Conservation (phyloP, 2,888 invertebrate species). For the Hololepta plana region DNA sequence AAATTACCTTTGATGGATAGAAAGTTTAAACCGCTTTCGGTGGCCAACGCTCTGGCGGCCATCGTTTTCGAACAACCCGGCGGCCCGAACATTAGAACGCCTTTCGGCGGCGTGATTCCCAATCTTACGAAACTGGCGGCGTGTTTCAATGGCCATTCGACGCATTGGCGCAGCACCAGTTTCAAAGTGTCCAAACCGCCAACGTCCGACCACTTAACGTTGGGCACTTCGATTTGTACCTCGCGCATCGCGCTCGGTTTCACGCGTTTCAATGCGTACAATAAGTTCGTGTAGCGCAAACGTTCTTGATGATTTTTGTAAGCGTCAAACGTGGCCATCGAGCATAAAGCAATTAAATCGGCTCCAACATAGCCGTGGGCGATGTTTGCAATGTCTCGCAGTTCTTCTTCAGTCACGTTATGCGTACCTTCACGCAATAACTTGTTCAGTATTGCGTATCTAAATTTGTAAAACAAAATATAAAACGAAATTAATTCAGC, state of each 20-base stretch:
- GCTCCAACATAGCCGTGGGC: slow-evolving; percentile 87
- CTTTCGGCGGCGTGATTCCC: slow-evolving; percentile 73
- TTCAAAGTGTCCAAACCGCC: slow-evolving; percentile 83
- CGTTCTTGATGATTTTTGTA: slow-evolving; percentile 24
- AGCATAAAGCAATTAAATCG: slow-evolving; percentile 62
- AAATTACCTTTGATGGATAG: slow-evolving; percentile 67
- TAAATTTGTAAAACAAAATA: slow-evolving; percentile 10
- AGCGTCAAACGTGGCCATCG: slow-evolving; percentile 49
- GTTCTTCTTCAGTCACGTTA: slow-evolving; percentile 33
- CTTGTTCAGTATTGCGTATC: slow-evolving; percentile 49
- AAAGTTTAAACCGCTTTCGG: slow-evolving; percentile 89
- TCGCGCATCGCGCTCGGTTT: slow-evolving; percentile 87
- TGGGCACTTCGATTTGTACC: slow-evolving; percentile 62
- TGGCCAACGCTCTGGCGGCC: slow-evolving; percentile 93
- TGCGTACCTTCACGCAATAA: slow-evolving; percentile 39
- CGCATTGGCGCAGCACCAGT: slow-evolving; percentile 66
- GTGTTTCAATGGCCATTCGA: slow-evolving; percentile 87
- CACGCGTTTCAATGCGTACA: slow-evolving; percentile 44
- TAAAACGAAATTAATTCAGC: slow-evolving; percentile 3
- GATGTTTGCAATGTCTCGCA: slow-evolving; percentile 44
- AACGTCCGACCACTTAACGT: slow-evolving; percentile 84
- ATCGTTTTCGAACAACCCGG: slow-evolving; percentile 98
- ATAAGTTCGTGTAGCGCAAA: slow-evolving; percentile 34
- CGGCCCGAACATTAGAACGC: slow-evolving; percentile 89
- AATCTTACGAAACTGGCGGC: slow-evolving; percentile 63